phyloP scores from a whole-genome alignment of 2,113 vertebrate genomes.

The Meles meles region DNA sequence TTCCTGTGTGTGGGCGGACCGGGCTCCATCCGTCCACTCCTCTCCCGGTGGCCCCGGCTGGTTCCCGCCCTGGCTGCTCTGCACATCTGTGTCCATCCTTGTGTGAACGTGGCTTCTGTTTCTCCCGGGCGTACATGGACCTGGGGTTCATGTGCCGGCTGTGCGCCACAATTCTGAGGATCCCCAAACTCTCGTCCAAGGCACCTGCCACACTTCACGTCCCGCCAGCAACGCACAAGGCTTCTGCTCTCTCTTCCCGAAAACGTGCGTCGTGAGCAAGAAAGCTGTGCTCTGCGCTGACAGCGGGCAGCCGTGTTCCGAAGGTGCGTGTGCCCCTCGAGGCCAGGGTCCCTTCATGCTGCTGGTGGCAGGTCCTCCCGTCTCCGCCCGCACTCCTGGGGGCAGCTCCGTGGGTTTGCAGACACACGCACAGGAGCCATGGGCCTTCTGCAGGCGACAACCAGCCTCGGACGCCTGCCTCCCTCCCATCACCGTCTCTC shows the following conservation, averaged over 20 bases:
- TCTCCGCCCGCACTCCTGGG: not conserved
- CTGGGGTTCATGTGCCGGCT: not conserved
- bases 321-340: not conserved
- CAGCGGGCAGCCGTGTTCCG: rapidly evolving
- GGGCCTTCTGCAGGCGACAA: conserved; percentile 36
- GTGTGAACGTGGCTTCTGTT: not conserved
- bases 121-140: rapidly evolving
- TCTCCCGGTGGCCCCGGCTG: not conserved
- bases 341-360: not conserved
- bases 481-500: not conserved
- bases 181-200: not conserved
- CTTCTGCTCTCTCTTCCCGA: not conserved
- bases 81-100: rapidly evolving
- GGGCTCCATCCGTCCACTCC: rapidly evolving
- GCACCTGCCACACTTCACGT: not conserved
- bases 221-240: not conserved
- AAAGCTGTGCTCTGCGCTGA: not conserved
- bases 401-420: not conserved
- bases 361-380: not conserved
- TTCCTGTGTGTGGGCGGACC: not conserved
- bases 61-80: not conserved
- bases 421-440: not conserved
- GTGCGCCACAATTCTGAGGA: too few species aligned
- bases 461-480: not conserved
- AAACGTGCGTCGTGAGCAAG: not conserved